Evolutionary conservation across 2,888 invertebrate genomes (phyloP).

Genomic region (Exephanes ischioxanthus): DNA sequence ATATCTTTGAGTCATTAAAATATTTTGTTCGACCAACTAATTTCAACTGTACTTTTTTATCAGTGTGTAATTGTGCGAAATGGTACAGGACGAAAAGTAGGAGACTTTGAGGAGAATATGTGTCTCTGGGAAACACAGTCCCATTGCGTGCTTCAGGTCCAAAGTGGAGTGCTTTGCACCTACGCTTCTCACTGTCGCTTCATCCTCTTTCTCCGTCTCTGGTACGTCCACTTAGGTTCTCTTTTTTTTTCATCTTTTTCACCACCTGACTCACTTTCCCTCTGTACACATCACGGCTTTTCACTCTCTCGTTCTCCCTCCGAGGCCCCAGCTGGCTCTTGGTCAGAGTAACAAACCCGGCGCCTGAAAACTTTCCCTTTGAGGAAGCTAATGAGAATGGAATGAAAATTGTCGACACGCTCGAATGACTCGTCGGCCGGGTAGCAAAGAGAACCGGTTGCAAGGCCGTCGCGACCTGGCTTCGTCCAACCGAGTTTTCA

Average conservation of each 20-base stretch:
- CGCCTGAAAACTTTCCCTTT: conserved; percentile 63
- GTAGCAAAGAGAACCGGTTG: neutral
- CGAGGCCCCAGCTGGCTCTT: conserved; percentile 19
- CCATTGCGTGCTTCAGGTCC: neutral
- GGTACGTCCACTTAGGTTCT: conserved; percentile 24
- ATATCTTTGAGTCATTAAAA: no score
- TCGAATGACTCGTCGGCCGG: conserved; percentile 27
- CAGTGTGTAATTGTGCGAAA: neutral
- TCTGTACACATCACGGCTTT: conserved; percentile 16
- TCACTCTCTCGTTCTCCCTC: conserved; percentile 15
- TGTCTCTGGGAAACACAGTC: neutral
- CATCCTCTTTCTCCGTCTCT: conserved; percentile 43
- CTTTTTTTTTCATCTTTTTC: neutral
- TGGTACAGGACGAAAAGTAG: neutral
- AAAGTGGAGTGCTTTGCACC: neutral
- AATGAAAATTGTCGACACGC: conserved; percentile 62
- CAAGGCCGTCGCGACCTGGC: neutral
- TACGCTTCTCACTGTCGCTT: neutral
- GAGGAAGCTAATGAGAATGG: conserved; percentile 65
- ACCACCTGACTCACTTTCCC: conserved; percentile 36
- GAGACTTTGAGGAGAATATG: conserved; percentile 16
- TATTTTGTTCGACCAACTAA: no score
- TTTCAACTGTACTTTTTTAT: no score
- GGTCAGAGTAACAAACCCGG: conserved; percentile 56
- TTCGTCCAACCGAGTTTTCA: neutral